Conservation (phyloP, 2,888 invertebrate species). For the Desoria tigrina region DNA sequence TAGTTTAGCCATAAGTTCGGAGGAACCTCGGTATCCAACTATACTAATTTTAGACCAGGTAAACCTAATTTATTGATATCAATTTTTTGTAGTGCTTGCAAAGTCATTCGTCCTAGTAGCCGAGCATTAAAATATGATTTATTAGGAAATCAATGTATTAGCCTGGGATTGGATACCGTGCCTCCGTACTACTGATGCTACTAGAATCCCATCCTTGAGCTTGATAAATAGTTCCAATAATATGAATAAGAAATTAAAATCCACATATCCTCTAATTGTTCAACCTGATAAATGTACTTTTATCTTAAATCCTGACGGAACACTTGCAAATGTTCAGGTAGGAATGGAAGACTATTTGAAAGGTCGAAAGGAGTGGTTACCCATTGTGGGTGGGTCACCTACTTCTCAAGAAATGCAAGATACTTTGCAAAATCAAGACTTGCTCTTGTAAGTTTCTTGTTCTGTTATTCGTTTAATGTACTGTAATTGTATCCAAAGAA, state of each 20-base stretch:
- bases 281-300: conserved; percentile 58
- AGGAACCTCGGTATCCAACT: conserved; percentile 41
- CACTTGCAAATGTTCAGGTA: conserved; percentile 67
- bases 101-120: too few species aligned
- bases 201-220: conserved; percentile 69
- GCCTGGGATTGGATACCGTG: conserved; percentile 77
- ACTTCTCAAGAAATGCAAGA: conserved; percentile 61
- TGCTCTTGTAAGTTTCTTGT: conserved; percentile 71
- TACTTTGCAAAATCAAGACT: conserved; percentile 64
- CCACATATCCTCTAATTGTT: conserved; percentile 31
- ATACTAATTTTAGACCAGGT: conserved; percentile 49
- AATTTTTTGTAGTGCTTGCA: too few species aligned
- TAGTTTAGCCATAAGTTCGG: conserved; percentile 23
- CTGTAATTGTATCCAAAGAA: conserved; percentile 14
- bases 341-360: conserved; percentile 63
- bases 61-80: too few species aligned
- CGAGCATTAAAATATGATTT: too few species aligned
- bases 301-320: conserved; percentile 71
- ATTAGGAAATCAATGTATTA: conserved; percentile 70
- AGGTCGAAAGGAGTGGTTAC: conserved; percentile 66
- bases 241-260: conserved; percentile 24
- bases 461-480: conserved; percentile 28
- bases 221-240: conserved; percentile 55
- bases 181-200: conserved; percentile 68
- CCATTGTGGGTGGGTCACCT: conserved; percentile 64